Percentiles rank a stretch among this genome's conserved stretches.
Conservation (phyloP, 2,888 invertebrate species). For the Micoletzkya japonica region DNA sequence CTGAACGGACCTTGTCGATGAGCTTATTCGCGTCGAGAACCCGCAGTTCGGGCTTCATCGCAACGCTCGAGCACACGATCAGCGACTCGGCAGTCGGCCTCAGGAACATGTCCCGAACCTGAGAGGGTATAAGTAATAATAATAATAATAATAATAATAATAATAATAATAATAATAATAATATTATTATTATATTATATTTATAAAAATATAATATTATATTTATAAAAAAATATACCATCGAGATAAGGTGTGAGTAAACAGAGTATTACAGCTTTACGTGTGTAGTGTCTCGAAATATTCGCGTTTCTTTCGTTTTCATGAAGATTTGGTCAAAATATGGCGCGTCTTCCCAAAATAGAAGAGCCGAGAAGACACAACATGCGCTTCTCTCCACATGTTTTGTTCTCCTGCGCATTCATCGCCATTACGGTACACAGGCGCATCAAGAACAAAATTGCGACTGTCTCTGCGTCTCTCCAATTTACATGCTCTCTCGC, state of each 20-base stretch:
- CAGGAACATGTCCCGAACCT: slow-evolving; percentile 44
- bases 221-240: background rate
- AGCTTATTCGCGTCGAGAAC: slow-evolving; percentile 30
- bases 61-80: slow-evolving; percentile 47
- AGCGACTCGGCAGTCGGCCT: slow-evolving; percentile 36
- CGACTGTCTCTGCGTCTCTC: no score
- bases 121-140: slow-evolving; percentile 19
- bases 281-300: no score
- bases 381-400: no score
- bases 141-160: background rate
- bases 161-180: background rate
- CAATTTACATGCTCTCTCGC: no score
- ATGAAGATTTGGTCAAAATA: no score
- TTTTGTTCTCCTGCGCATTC: no score
- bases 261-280: background rate
- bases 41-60: slow-evolving; percentile 58
- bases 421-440: no score
- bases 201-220: background rate
- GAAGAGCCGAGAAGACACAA: no score
- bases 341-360: no score
- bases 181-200: no score
- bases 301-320: no score
- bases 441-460: no score
- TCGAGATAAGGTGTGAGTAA: background rate
- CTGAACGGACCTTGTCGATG: slow-evolving; percentile 11